These are phyloP conservation scores for Ctenosaura bakeri DNA, from an alignment of 2,797 vertebrate species.

Conservation along the genomic window DNA sequence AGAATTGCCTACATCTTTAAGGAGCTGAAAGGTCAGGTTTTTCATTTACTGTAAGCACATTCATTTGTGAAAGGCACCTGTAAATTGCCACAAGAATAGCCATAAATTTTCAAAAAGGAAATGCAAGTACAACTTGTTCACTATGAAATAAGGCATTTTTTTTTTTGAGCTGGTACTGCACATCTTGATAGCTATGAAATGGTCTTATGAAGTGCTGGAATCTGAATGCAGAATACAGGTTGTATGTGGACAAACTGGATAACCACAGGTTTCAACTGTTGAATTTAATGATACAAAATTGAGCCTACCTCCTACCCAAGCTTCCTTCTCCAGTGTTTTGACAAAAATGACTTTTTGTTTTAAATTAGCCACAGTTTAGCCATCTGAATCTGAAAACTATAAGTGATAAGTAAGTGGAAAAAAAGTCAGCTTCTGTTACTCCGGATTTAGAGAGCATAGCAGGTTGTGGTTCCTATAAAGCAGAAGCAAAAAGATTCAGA, in stretches of 20 bases:
- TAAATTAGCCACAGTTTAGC: neutral
- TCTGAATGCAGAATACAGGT: neutral
- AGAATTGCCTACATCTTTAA: neutral
- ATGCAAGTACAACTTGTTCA: neutral
- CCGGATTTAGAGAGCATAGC: neutral
- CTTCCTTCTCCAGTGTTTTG: neutral
- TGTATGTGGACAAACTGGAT: neutral
- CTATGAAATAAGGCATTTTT: neutral
- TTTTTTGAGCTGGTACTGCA: neutral
- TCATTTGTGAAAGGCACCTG: neutral
- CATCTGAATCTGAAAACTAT: neutral
- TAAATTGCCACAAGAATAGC: neutral
- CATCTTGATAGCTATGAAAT: neutral
- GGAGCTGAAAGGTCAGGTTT: neutral
- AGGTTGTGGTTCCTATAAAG: no score
- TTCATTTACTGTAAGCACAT: neutral
- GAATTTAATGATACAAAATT: neutral
- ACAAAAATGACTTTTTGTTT: neutral
- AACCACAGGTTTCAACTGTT: neutral
- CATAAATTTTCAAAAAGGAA: neutral
- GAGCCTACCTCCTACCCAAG: neutral
- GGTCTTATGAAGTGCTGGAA: neutral
- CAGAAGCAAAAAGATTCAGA: no score
- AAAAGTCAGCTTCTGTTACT: neutral
- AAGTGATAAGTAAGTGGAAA: neutral